Evolutionary conservation across 2,888 invertebrate species (phyloP).

Genomic region (Piscicola geometra): DNA sequence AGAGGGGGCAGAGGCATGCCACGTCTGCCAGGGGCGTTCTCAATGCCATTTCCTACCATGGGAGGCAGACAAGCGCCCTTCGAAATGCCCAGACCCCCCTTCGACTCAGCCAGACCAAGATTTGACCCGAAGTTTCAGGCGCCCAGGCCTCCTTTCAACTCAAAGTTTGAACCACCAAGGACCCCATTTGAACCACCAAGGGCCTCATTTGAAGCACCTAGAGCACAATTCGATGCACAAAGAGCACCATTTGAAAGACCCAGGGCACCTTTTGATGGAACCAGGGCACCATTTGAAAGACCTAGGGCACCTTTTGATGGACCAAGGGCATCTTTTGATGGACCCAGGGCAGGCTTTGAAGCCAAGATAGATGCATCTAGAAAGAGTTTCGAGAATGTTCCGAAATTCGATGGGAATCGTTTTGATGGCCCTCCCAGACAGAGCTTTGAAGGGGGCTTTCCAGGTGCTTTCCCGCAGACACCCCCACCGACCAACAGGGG

Average conservation of each 20-base stretch:
- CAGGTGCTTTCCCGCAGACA: neutral
- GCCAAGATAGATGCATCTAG: too few relatives aligned
- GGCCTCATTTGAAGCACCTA: neutral
- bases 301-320: too few relatives aligned
- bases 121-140: neutral
- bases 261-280: too few relatives aligned
- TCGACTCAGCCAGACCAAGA: neutral
- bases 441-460: neutral
- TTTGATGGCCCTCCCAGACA: neutral
- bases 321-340: too few relatives aligned
- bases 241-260: neutral
- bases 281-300: too few relatives aligned
- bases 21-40: neutral
- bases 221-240: neutral
- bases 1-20: neutral
- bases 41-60: neutral
- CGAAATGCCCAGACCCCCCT: too few relatives aligned
- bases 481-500: too few relatives aligned
- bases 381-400: too few relatives aligned
- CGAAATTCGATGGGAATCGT: neutral
- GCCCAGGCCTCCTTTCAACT: neutral
- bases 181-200: neutral
- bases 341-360: too few relatives aligned
- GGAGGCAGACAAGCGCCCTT: too few relatives aligned
- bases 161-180: neutral